Evolutionary conservation across 2,888 invertebrate genomes (phyloP).

Genomic region (Habroteleia sp.): DNA sequence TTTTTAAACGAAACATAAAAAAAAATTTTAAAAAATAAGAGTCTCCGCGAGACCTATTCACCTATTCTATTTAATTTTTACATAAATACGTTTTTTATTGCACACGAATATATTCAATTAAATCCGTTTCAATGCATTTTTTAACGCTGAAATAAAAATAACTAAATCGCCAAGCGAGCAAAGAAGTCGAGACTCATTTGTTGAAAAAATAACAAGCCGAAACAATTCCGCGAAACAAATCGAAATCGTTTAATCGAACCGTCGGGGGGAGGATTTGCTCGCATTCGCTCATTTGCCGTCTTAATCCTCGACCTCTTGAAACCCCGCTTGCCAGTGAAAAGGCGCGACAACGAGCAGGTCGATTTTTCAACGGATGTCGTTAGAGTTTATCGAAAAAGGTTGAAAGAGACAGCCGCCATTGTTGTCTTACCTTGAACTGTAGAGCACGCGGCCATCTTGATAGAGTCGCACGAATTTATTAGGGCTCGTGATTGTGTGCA

Average conservation of each 20-base stretch:
- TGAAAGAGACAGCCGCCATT: neutral
- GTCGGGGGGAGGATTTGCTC: slow-evolving; percentile 14
- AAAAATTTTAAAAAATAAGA: no score
- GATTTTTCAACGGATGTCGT: neutral
- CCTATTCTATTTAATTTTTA: no score
- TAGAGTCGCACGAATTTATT: slow-evolving; percentile 91
- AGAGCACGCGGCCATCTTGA: slow-evolving; percentile 88
- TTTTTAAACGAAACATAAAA: no score
- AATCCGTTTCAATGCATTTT: no score
- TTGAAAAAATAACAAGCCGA: slow-evolving; percentile 19
- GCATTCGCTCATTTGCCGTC: slow-evolving; percentile 4
- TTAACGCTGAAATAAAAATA: no score
- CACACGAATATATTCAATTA: no score
- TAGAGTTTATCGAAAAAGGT: neutral
- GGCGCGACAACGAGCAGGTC: slow-evolving; percentile 1
- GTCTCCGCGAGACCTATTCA: no score
- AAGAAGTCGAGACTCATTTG: slow-evolving; percentile 22
- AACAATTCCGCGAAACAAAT: slow-evolving; percentile 3
- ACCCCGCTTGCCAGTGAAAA: slow-evolving; percentile 11
- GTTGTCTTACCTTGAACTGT: slow-evolving; percentile 86
- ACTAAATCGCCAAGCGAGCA: neutral
- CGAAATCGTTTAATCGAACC: slow-evolving; percentile 4
- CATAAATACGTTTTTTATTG: no score
- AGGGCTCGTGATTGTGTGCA: slow-evolving; percentile 92
- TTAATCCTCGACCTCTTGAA: slow-evolving; percentile 16